Percentiles rank a stretch among this genome's conserved stretches.
Evolutionary conservation across 2,888 invertebrate genomes (phyloP).

Genomic region (Phyllotreta striolata): DNA sequence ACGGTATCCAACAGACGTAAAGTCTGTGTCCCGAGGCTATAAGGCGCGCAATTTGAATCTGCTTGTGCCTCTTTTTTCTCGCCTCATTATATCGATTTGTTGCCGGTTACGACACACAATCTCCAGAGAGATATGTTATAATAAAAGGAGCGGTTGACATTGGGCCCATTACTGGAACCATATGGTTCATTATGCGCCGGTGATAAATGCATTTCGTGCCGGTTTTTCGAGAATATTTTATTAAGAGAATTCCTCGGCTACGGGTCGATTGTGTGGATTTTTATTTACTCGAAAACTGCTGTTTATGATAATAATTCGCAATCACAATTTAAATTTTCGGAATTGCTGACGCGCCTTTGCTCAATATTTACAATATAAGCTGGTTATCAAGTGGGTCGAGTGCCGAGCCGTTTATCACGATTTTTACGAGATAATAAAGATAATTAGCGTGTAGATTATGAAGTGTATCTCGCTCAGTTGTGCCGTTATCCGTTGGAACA

Average conservation of each 20-base stretch:
- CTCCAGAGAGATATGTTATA: constrained; percentile 2
- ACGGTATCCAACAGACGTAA: not conserved
- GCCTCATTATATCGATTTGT: constrained; percentile 5
- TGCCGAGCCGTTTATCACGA: constrained; percentile 18
- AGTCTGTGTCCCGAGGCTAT: not conserved
- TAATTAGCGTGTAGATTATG: constrained; percentile 20
- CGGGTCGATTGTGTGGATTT: not conserved
- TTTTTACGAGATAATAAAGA: constrained; percentile 29
- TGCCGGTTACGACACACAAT: constrained; percentile 3
- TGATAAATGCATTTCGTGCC: too few relatives aligned
- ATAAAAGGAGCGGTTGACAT: constrained; percentile 10
- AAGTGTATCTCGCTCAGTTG: not conserved
- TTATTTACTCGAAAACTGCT: not conserved
- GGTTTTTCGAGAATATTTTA: not conserved
- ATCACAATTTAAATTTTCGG: too few relatives aligned
- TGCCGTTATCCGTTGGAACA: too few relatives aligned
- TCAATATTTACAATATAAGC: constrained; percentile 6
- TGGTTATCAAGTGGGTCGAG: constrained; percentile 26
- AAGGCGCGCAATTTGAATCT: constrained; percentile 4
- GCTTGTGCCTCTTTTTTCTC: not conserved
- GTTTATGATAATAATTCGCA: too few relatives aligned
- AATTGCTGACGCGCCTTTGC: too few relatives aligned
- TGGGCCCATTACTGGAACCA: constrained; percentile 6
- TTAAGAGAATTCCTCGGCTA: not conserved
- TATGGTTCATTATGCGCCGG: not conserved